Conservation (phyloP, 2,888 invertebrate species). For the Eremobia ochroleuca region DNA sequence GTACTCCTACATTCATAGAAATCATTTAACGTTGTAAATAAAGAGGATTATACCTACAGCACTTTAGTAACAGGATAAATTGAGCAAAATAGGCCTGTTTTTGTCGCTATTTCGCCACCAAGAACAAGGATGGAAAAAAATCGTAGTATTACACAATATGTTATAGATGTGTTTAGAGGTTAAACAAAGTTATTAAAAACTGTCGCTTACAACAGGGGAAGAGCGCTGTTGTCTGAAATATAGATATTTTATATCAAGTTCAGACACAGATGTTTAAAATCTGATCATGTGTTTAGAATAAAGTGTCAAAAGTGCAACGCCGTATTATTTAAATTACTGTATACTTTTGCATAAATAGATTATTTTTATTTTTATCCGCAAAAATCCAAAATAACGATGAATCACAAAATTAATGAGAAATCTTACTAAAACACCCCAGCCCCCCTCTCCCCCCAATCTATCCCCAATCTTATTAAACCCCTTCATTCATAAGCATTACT, state of each 20-base stretch:
- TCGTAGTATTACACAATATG: not conserved
- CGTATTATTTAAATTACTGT: not conserved
- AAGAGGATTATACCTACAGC: not conserved
- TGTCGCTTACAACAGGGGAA: not conserved
- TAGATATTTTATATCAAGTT: not conserved
- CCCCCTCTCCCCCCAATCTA: no score
- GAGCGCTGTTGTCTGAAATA: no score
- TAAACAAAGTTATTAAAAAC: not conserved
- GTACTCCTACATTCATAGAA: not conserved
- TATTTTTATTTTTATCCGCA: not conserved
- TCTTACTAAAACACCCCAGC: not conserved
- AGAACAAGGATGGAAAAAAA: not conserved
- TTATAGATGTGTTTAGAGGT: not conserved
- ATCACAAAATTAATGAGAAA: not conserved
- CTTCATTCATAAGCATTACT: not conserved
- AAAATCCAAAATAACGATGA: not conserved
- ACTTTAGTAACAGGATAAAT: conserved; percentile 4
- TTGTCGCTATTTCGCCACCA: not conserved
- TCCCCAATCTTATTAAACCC: no score
- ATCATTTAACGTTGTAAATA: not conserved
- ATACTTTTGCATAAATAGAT: not conserved
- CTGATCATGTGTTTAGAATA: not conserved
- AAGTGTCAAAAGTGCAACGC: not conserved
- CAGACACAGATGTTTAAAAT: not conserved
- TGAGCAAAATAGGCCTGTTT: not conserved